Base-by-base conservation (phyloP, 2,797 vertebrate genomes). In the Cirrhinus molitorella region DNA sequence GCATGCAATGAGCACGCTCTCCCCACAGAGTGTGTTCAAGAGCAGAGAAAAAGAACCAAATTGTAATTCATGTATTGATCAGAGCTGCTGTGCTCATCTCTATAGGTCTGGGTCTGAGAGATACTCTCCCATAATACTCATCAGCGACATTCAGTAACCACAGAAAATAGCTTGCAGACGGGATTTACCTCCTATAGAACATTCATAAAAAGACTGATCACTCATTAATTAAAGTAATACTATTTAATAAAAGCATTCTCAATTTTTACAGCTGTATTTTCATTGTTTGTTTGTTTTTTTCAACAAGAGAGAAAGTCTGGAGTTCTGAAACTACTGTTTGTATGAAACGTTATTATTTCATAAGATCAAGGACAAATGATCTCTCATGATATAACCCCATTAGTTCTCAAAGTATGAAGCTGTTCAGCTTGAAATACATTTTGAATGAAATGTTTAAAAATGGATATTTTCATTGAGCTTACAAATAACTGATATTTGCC, bases 61-160 rank as follows among this genome's bases (percentile, higher is more conserved):
- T 55, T 76, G 31, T 68, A 67, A 77, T 85, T 82, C 31, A 53
- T 80, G 49, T 83, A 77, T 80, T 73, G 74, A 82, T 55, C 79
- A 80, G 16, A 28, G 23, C 63, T 37, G 68, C 72, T 83, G 31
- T 61, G 79, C 59, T 80, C 72, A 55, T 78, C 59, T 80, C 77
- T 34, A 49, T 73, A 51, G 23, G 25, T 71, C 43, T 25, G 3
- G 74, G 65, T 67, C 12, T 37, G 63, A 75, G 59, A 59, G 67
- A 71, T 43, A 31, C 66, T 80, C 61, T 86, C 19, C 57, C 70
- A 70, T 83, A 75, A 66, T 68, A 21, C 61, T 19, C 71, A 74
- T 65, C 66, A 82, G 66, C 19, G 25, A n/a, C 45, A 65, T 59
- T 28, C 8, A 6, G 72, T n/a, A 74, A 74, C 11, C 49, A 76